These are phyloP conservation scores for Meriones psammophilus DNA, from an alignment of 2,797 vertebrate genomes.

Conservation along the genomic window DNA sequence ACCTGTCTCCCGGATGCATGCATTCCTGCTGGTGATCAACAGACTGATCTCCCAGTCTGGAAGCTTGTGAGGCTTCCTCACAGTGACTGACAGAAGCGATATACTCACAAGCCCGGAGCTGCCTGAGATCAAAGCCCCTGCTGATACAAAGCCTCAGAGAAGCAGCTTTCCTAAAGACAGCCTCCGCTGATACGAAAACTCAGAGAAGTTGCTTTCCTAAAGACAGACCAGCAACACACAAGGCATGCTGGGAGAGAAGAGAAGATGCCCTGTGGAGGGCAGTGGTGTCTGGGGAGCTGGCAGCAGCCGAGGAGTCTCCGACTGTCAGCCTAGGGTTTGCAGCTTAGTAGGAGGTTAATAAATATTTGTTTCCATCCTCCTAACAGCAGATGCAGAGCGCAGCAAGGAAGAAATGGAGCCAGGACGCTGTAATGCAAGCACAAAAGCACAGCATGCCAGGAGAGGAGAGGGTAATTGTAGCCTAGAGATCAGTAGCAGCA, in stretches of 20 bases:
- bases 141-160: slow-evolving; percentile 55
- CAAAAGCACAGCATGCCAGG: slow-evolving; percentile 69
- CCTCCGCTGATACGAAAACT: slow-evolving; percentile 47
- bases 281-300: neutral
- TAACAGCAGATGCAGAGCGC: slow-evolving; percentile 79
- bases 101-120: neutral
- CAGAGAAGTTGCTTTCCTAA: slow-evolving; percentile 52
- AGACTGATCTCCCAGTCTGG: neutral
- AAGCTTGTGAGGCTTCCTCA: slow-evolving; percentile 31
- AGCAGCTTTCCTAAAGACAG: slow-evolving; percentile 51
- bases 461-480: slow-evolving; percentile 69
- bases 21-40: slow-evolving; percentile 3
- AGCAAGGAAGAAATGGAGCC: slow-evolving; percentile 77
- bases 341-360: slow-evolving; percentile 80
- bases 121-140: slow-evolving; percentile 40
- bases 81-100: slow-evolving; percentile 34
- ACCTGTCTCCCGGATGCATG: neutral
- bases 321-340: slow-evolving; percentile 45
- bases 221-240: neutral
- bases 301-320: neutral
- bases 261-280: neutral
- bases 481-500: slow-evolving; percentile 37
- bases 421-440: slow-evolving; percentile 61
- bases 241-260: neutral
- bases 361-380: slow-evolving; percentile 78